These are phyloP conservation scores for Coranthus polyacanthus DNA, from an alignment of 2,797 vertebrate species.

Conservation along the genomic window DNA sequence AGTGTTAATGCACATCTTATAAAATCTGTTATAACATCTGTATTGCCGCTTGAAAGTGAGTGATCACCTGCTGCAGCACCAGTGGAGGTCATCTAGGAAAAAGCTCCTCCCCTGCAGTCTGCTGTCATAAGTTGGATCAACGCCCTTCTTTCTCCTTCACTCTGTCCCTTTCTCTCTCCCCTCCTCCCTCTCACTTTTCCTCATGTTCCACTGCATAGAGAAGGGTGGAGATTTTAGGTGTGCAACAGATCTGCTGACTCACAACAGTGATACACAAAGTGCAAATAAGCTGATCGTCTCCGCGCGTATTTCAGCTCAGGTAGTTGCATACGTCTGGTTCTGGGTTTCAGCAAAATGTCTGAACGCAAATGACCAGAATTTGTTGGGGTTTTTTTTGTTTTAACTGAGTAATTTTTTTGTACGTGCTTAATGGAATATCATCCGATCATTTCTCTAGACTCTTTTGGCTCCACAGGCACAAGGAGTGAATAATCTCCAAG, in stretches of 20 bases:
- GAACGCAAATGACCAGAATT: not conserved
- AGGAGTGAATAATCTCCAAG: no score
- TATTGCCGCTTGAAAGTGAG: constrained; percentile 23
- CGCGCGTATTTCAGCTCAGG: not conserved
- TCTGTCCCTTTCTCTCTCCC: constrained; percentile 9
- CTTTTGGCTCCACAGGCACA: no score
- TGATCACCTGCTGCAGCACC: constrained; percentile 71
- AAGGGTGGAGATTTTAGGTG: constrained; percentile 49
- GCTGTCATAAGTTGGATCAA: constrained; percentile 64
- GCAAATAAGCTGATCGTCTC: constrained; percentile 26
- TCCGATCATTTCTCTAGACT: not conserved
- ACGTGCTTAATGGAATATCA: not conserved
- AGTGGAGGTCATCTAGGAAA: constrained; percentile 70
- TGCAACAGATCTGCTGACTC: constrained; percentile 50
- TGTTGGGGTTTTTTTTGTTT: no score
- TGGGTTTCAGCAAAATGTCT: not conserved
- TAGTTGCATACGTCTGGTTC: not conserved
- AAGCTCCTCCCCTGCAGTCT: constrained; percentile 68
- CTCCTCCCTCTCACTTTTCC: constrained; percentile 25
- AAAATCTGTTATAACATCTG: constrained; percentile 7
- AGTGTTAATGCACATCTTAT: not conserved
- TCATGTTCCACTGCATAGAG: constrained; percentile 51
- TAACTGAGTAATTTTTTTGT: not conserved
- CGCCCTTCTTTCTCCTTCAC: constrained; percentile 38
- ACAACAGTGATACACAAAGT: constrained; percentile 23